Evolutionary conservation across 2,888 invertebrate species (phyloP), one percentile per base, ranked within the genome.

Genomic region (Hirtodrosophila histrioides): DNA sequence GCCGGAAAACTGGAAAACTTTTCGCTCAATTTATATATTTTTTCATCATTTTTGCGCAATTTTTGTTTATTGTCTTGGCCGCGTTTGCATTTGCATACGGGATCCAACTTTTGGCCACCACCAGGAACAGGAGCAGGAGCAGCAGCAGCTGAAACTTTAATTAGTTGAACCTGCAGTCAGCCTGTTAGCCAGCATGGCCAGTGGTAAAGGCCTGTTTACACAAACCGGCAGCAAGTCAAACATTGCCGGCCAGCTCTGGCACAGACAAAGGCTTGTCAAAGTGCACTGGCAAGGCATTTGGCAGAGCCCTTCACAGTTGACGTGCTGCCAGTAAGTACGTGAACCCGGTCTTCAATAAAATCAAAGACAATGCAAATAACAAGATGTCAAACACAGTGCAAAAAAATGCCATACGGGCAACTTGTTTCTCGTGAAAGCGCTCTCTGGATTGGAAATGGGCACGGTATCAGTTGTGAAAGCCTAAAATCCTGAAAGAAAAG

Each of bases 121-220:
- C 5, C 27, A 27, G 27, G 5, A 27, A 3, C 6, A 27, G 27
- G 2, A 17, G 17, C 17, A 17, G 17, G 1, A 41, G 44, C 69
- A 60, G 39, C 49, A 12, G 49, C 50, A 63, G 43, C 61, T 55
- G 33, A 60, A 43, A 68, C 69, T 74, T 70, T 74, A 51, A 69
- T 69, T 69, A 27, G 2, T 36, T 51, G 31, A 8, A 31, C 31
- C 36, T 41, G 12, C 36, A 39, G 62, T 41, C 37, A 46, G 48
- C 23, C 51, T 45, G 49, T 12, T 8, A 45, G 45, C 7, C 27
- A 24, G 44, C 17, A 23, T 39, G 31, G 27, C 27, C 0, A 17
- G 17, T 17, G 17, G 17, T 17, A 17, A 17, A 17, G 17, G 17
- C 17, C 17, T 17, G 17, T 6, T 4, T 0, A 12, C 48, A 7